Conservation (phyloP, 1,140 invertebrate species). For the Diuraphis noxia region DNA sequence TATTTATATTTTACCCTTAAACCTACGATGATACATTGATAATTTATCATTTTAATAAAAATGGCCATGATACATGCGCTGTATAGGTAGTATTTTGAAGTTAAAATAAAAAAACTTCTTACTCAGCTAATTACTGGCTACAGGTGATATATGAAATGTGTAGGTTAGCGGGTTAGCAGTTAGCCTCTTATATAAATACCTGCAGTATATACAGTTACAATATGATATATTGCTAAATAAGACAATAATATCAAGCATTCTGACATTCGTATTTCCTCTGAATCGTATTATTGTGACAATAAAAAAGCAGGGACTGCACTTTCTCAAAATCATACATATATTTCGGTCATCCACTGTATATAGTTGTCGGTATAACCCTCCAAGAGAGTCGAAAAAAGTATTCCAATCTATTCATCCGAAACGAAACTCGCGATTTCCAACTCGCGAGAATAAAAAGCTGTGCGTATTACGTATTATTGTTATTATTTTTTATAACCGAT, state of each 20-base stretch:
- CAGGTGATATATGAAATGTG: no score
- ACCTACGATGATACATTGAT: background rate
- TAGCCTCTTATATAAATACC: no score
- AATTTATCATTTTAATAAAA: constrained; percentile 2
- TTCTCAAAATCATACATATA: background rate
- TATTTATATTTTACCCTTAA: no score
- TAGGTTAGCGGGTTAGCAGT: no score
- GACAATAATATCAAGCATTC: background rate
- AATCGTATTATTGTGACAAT: background rate
- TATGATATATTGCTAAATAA: background rate
- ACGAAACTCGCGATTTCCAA: background rate
- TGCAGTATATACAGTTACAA: background rate
- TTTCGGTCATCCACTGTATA: background rate
- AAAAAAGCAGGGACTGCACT: background rate
- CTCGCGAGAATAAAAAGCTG: background rate
- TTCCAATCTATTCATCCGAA: constrained; percentile 11
- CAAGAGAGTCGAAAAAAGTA: background rate
- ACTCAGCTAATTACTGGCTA: background rate
- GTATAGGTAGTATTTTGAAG: no score
- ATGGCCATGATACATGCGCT: background rate
- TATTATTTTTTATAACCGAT: constrained; percentile 10
- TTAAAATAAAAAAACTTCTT: background rate
- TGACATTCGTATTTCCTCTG: background rate
- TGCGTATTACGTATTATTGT: background rate
- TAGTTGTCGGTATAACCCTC: no score